Evolutionary conservation across 2,797 vertebrate genomes (phyloP), one percentile per base, ranked within the genome.

Genomic region (Microtus obscurus): DNA sequence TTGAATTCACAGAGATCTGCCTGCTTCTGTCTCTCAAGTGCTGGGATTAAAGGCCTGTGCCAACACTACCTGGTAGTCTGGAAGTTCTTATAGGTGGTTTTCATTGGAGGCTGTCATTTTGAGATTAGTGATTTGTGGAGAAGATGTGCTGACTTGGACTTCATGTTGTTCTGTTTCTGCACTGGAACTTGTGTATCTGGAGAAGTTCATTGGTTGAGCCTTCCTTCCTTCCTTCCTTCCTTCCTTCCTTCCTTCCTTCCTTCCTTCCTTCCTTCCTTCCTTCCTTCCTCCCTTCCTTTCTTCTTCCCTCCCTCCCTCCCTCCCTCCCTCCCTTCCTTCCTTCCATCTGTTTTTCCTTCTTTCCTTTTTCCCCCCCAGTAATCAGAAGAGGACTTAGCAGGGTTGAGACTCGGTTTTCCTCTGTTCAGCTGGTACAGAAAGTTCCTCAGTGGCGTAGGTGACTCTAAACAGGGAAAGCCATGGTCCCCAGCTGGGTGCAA

Each of bases 241-340:
- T n/a, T n/a, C n/a, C n/a, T n/a, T n/a, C n/a, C n/a, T n/a, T n/a
- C n/a, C n/a, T n/a, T 4, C 51, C 51, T 51, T 4, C 48, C 3
- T 31, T 21, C 31, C 16, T 16, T 9, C 51, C 7, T 29, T 0
- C 37, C 21, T 29, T 0, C 37, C 21, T 71, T 0, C n/a, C 69
- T 71, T 1, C n/a, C n/a, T 37, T 0, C n/a, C 17, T n/a, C 0
- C 7, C 19, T 71, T 1, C n/a, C 6, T 5, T 5, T 5, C 14
- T 7, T 1, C 69, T 8, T 9, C 2, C 34, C 7, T 19, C 9
- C 9, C 6, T 29, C 25, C 25, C 6, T 27, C 12, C 25, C 8
- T 37, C 14, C 34, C 34, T 6, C 8, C 17, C 2, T 7, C 9
- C 67, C 6, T 19, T 21, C 69, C 6, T 9, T 37, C n/a, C 9